These are phyloP conservation scores for Pseudochirops corinnae DNA, from an alignment of 2,797 vertebrate species.

Conservation along the genomic window DNA sequence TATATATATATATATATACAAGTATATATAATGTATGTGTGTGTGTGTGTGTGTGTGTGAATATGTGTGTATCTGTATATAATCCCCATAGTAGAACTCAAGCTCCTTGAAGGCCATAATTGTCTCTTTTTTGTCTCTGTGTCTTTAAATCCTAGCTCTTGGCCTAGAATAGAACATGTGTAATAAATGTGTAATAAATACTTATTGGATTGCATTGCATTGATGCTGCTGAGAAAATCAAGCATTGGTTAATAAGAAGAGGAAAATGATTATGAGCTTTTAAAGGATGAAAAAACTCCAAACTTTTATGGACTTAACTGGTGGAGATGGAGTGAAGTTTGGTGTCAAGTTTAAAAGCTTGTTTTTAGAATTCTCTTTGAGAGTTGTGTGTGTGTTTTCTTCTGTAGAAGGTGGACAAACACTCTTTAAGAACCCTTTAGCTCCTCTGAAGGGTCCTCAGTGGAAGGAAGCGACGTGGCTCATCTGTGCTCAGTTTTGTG, in stretches of 20 bases:
- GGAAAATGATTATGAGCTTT: not conserved
- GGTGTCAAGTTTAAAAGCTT: not conserved
- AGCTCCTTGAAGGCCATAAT: not conserved
- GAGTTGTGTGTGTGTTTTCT: conserved; percentile 28
- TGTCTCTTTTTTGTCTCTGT: not conserved
- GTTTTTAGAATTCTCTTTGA: conserved; percentile 45
- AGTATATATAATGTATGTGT: not conserved
- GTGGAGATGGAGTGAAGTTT: not conserved
- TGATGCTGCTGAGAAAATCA: not conserved
- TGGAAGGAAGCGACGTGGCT: conserved; percentile 40
- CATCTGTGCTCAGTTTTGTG: conserved; percentile 38
- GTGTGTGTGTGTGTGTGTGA: not conserved
- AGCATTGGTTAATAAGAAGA: not conserved
- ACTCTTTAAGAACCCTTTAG: conserved; percentile 39
- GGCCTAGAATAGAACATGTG: not conserved
- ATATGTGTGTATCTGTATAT: no score
- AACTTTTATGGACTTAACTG: conserved; percentile 35
- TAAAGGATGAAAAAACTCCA: conserved; percentile 38
- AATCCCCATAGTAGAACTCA: not conserved
- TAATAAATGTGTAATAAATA: not conserved
- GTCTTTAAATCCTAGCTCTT: not conserved
- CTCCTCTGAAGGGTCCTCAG: conserved; percentile 54
- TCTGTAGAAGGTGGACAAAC: conserved; percentile 47
- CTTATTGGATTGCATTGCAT: not conserved
- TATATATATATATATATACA: not conserved